phyloP scores from a whole-genome alignment of 2,113 vertebrate species.

The Carollia perspicillata region DNA sequence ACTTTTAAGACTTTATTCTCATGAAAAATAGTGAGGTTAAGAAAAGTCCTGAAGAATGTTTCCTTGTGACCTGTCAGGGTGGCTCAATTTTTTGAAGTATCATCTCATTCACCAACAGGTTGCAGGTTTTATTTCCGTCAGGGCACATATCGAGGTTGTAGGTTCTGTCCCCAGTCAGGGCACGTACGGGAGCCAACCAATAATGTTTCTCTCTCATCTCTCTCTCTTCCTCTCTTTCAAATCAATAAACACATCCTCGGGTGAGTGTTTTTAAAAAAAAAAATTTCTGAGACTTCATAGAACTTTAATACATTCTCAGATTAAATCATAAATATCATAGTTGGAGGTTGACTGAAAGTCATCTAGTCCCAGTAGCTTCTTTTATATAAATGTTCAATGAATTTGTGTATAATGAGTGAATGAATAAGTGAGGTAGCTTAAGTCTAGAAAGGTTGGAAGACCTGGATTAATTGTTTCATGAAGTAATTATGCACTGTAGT shows the following conservation, averaged over 20 bases:
- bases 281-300: constrained; percentile 21
- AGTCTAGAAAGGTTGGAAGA: neutral
- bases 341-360: neutral
- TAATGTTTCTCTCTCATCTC: too few relatives aligned
- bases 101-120: too few relatives aligned
- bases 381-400: neutral
- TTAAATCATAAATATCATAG: constrained; percentile 38
- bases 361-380: neutral
- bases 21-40: neutral
- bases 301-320: constrained; percentile 5
- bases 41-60: neutral
- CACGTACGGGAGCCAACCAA: too few relatives aligned
- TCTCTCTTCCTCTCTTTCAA: too few relatives aligned
- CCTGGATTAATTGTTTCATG: neutral
- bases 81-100: too few relatives aligned
- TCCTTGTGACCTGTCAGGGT: neutral
- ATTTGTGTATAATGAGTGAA: neutral
- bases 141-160: too few relatives aligned
- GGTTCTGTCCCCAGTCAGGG: too few relatives aligned
- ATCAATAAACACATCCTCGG: too few relatives aligned
- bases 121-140: too few relatives aligned
- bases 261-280: neutral
- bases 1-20: constrained; percentile 21
- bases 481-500: neutral
- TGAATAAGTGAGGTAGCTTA: neutral